A percentile compares a stretch with the other conserved stretches of the same genome.
Evolutionary conservation across 2,888 invertebrate genomes (phyloP).

Genomic region (Formica aserva): DNA sequence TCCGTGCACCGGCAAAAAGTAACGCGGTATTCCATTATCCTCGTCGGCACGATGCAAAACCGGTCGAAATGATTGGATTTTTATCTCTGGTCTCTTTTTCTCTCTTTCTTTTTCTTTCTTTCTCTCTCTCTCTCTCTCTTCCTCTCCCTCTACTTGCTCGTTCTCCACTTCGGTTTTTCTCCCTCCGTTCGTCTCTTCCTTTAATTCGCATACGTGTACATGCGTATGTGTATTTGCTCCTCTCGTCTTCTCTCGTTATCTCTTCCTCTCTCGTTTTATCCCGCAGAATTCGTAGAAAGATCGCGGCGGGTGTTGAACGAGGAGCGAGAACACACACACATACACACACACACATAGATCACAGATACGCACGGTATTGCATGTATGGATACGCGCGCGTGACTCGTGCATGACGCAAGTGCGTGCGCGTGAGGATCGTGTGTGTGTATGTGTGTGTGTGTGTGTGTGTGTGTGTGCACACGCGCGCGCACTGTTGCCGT

Average conservation of each 20-base stretch:
- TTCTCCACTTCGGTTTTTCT: slow-evolving; percentile 52
- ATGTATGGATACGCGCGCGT: slow-evolving; percentile 18
- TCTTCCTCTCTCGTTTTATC: slow-evolving; percentile 36
- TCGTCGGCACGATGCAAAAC: slow-evolving; percentile 82
- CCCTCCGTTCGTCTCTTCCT: slow-evolving; percentile 31
- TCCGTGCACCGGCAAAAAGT: slow-evolving; percentile 82
- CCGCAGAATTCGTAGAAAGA: slow-evolving; percentile 42
- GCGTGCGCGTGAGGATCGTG: slow-evolving; percentile 23
- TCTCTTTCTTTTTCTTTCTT: slow-evolving; percentile 49
- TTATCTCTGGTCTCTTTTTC: slow-evolving; percentile 76
- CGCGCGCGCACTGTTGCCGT: slow-evolving; percentile 70
- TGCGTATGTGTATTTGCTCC: slow-evolving; percentile 33
- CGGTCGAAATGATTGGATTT: slow-evolving; percentile 85
- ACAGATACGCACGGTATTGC: slow-evolving; percentile 35
- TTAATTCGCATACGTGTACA: slow-evolving; percentile 14
- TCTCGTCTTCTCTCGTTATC: slow-evolving; percentile 37
- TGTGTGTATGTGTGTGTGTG: slow-evolving; percentile 58
- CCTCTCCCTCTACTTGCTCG: not conserved
- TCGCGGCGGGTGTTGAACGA: slow-evolving; percentile 30
- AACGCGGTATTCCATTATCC: slow-evolving; percentile 83
- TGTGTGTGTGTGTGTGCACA: slow-evolving; percentile 58
- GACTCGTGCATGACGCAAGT: slow-evolving; percentile 48
- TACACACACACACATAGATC: slow-evolving; percentile 18
- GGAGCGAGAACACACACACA: slow-evolving; percentile 46
- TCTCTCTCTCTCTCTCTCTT: slow-evolving; percentile 18